Percentiles rank a stretch among this genome's conserved stretches.
Evolutionary conservation across 2,797 vertebrate species (phyloP).

Genomic region (Acomys russatus): DNA sequence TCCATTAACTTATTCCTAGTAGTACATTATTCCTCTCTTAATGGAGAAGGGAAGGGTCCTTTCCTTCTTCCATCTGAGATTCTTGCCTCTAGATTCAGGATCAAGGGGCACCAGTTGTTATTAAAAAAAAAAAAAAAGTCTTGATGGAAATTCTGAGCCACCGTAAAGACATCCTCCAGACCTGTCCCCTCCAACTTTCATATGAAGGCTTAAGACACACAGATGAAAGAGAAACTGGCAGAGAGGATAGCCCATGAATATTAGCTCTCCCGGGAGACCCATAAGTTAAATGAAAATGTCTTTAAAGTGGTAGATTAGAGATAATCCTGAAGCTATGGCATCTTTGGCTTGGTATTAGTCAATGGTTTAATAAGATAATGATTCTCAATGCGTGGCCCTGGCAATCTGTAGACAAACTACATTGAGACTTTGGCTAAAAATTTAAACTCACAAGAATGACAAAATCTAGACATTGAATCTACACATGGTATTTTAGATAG

Average conservation of each 20-base stretch:
- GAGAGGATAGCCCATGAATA: not conserved
- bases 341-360: not conserved
- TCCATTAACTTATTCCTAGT: not conserved
- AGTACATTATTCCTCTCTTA: not conserved
- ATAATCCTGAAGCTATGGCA: not conserved
- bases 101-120: not conserved
- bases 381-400: not conserved
- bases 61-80: not conserved
- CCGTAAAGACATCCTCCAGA: conserved; percentile 16
- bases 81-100: not conserved
- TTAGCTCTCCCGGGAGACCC: conserved; percentile 5
- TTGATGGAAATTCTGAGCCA: conserved; percentile 48
- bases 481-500: not conserved
- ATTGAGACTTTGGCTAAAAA: not conserved
- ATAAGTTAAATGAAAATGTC: conserved; percentile 25
- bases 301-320: conserved; percentile 17
- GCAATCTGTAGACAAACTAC: not conserved
- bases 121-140: not conserved
- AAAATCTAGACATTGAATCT: conserved; percentile 3
- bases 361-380: not conserved
- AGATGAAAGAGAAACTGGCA: conserved; percentile 27
- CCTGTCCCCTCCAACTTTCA: not conserved
- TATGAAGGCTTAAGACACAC: conserved; percentile 34
- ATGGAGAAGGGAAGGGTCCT: not conserved
- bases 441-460: not conserved